phyloP scores from a whole-genome alignment of 2,113 vertebrate species.

The Varanus salvator region DNA sequence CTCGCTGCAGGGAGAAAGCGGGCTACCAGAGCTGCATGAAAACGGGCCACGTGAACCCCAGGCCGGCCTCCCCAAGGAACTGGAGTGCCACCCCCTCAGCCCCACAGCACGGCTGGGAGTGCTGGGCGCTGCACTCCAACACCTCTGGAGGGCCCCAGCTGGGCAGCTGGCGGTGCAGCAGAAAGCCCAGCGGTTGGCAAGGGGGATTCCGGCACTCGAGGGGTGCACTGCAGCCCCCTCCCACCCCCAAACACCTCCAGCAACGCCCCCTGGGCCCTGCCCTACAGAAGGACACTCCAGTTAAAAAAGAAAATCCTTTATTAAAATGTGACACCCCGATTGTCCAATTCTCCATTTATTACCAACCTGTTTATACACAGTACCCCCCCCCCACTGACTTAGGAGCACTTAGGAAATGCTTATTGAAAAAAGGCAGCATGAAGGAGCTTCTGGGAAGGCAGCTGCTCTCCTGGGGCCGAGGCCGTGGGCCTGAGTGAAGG shows the following conservation, averaged over 20 bases:
- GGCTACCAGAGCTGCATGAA: too few species aligned
- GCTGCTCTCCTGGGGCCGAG: background rate
- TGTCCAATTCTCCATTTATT: background rate
- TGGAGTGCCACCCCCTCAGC: too few species aligned
- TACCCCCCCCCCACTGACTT: background rate
- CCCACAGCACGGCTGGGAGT: too few species aligned
- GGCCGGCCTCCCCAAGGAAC: too few species aligned
- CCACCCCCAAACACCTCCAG: too few species aligned
- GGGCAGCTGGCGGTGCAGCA: too few species aligned
- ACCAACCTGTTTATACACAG: slow-evolving; percentile 18
- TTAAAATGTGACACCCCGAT: slow-evolving; percentile 30
- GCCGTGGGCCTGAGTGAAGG: background rate
- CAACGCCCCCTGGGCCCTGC: background rate
- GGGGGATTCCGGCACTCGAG: too few species aligned
- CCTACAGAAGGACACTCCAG: background rate
- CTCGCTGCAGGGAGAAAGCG: too few species aligned
- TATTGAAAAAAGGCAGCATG: background rate
- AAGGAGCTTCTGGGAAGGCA: background rate
- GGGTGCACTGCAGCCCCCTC: too few species aligned
- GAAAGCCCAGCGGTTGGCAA: too few species aligned
- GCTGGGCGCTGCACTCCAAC: too few species aligned
- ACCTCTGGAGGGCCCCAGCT: background rate
- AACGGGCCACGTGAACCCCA: too few species aligned
- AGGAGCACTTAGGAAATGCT: background rate
- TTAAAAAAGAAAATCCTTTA: slow-evolving; percentile 37